A percentile compares a stretch with the other conserved stretches of the same genome.
phyloP scores from a whole-genome alignment of 2,888 invertebrate genomes.

The Phaonia tiefii region DNA sequence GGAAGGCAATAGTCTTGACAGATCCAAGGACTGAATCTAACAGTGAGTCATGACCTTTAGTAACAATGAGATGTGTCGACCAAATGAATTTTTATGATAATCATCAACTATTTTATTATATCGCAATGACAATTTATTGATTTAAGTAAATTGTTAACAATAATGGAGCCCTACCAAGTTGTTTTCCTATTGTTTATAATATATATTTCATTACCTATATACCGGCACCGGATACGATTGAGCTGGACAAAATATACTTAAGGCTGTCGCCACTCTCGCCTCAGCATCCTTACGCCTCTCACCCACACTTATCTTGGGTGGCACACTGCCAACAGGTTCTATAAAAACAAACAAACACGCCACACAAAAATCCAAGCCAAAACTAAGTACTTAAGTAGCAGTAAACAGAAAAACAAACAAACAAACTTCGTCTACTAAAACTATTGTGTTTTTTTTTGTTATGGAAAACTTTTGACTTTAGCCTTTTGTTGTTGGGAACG shows the following conservation, averaged over 20 bases:
- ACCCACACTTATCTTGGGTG: slow-evolving; percentile 82
- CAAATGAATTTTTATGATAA: no score
- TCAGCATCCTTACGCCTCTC: slow-evolving; percentile 84
- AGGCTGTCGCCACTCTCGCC: slow-evolving; percentile 77
- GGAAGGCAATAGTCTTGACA: no score
- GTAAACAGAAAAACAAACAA: neutral
- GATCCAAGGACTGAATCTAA: no score
- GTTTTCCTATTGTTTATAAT: neutral
- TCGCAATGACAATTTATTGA: no score
- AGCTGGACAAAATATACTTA: slow-evolving; percentile 88
- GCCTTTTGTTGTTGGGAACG: slow-evolving; percentile 51
- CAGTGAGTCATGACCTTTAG: no score
- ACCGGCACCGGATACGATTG: slow-evolving; percentile 86
- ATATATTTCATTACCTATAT: slow-evolving; percentile 80
- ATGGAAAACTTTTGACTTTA: slow-evolving; percentile 54
- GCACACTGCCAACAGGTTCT: slow-evolving; percentile 83
- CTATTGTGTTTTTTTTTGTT: slow-evolving; percentile 50
- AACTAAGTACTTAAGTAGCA: slow-evolving; percentile 35
- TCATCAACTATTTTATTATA: no score
- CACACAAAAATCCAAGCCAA: slow-evolving; percentile 9
- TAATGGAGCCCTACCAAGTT: no score
- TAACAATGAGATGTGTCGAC: no score
- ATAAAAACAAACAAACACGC: slow-evolving; percentile 57
- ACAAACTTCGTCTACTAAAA: slow-evolving; percentile 13
- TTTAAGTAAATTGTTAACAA: no score